These are phyloP conservation scores for Hirtodrosophila cameraria DNA, from an alignment of 2,888 invertebrate species.

Conservation along the genomic window DNA sequence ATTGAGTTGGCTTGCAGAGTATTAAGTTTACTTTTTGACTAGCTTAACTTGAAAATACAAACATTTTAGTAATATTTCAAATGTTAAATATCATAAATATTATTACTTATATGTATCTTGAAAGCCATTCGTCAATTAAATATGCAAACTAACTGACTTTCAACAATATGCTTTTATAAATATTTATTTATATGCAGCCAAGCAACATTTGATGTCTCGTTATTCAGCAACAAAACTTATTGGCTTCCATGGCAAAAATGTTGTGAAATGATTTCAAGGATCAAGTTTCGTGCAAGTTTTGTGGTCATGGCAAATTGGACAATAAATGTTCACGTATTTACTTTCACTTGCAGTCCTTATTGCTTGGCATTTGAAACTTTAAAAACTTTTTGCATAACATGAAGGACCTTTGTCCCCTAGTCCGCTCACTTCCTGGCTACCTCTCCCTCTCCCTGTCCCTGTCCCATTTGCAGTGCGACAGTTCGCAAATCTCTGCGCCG, in stretches of 20 bases:
- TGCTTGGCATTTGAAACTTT: slow-evolving; percentile 46
- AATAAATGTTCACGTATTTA: slow-evolving; percentile 4
- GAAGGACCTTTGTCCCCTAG: slow-evolving; percentile 14
- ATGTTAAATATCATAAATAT: no score
- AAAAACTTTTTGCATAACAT: slow-evolving; percentile 47
- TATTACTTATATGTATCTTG: no score
- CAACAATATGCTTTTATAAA: not conserved
- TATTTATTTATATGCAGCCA: slow-evolving; percentile 14
- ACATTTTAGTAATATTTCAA: no score
- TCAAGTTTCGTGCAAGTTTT: slow-evolving; percentile 43
- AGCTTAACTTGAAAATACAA: not conserved
- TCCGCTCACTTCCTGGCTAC: not conserved
- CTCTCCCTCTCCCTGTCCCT: not conserved
- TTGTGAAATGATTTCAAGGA: slow-evolving; percentile 18
- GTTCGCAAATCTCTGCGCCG: slow-evolving; percentile 51
- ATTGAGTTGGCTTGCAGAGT: slow-evolving; percentile 4
- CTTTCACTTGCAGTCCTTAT: slow-evolving; percentile 18
- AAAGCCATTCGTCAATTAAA: no score
- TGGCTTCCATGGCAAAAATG: slow-evolving; percentile 15
- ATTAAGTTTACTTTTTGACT: not conserved
- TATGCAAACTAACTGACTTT: not conserved
- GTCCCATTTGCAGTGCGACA: slow-evolving; percentile 41
- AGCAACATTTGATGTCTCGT: slow-evolving; percentile 19
- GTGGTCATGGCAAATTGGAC: slow-evolving; percentile 45
- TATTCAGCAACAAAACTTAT: slow-evolving; percentile 19